Conservation (phyloP, 2,113 vertebrate genomes). For the Herpetotheres cachinnans region DNA sequence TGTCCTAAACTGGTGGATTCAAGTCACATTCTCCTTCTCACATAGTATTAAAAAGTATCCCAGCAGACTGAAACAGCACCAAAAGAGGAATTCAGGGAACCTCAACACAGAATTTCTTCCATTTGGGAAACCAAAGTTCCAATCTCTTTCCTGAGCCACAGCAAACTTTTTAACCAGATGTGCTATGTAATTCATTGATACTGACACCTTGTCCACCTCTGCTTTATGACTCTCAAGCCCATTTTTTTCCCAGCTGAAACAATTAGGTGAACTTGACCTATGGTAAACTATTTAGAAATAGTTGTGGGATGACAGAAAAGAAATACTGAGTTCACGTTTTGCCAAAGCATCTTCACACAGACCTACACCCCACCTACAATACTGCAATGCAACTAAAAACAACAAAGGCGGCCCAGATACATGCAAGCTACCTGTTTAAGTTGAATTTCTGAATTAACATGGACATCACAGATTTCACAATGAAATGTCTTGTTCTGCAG, state of each 20-base stretch:
- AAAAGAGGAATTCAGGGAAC: neutral
- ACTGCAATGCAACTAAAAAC: neutral
- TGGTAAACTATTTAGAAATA: neutral
- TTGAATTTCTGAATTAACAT: conserved; percentile 98
- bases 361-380: neutral
- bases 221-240: neutral
- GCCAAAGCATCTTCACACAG: neutral
- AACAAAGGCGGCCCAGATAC: neutral
- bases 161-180: neutral
- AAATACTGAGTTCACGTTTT: neutral
- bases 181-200: neutral
- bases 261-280: neutral
- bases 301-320: neutral
- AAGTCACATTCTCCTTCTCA: neutral
- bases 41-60: neutral
- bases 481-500: conserved; percentile 98
- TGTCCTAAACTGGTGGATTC: neutral
- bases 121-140: neutral
- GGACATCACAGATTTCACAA: conserved; percentile 97
- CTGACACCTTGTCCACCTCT: neutral
- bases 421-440: conserved; percentile 88
- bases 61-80: neutral
- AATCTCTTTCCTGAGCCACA: neutral
- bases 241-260: neutral
- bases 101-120: neutral